These are phyloP conservation scores for Callitettix versicolor DNA, from an alignment of 1,140 invertebrate genomes.

Conservation along the genomic window DNA sequence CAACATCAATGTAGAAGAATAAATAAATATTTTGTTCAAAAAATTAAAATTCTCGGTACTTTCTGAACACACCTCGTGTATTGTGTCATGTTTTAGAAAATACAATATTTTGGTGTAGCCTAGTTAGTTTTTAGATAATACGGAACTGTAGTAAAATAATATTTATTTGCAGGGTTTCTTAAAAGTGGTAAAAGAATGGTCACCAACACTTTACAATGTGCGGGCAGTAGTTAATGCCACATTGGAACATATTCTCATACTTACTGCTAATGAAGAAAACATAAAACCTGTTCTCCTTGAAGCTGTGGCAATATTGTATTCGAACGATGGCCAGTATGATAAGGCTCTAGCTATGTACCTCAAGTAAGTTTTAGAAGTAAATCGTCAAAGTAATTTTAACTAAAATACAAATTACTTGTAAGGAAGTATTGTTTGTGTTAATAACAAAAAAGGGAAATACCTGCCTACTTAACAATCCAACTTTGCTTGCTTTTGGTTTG, in stretches of 20 bases:
- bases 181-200: conserved; percentile 81
- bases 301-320: conserved; percentile 84
- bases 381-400: too few species aligned
- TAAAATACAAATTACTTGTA: too few species aligned
- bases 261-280: conserved; percentile 48
- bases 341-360: conserved; percentile 88
- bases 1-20: too few species aligned
- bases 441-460: too few species aligned
- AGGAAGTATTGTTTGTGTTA: too few species aligned
- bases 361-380: conserved; percentile 45
- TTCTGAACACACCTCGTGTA: too few species aligned
- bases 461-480: too few species aligned
- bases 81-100: neutral
- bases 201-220: conserved; percentile 74
- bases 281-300: conserved; percentile 61
- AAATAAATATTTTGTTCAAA: too few species aligned
- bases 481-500: too few species aligned
- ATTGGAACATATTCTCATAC: conserved; percentile 54
- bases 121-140: too few species aligned
- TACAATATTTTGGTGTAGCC: neutral
- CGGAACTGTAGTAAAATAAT: too few species aligned
- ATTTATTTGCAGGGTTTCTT: conserved; percentile 64
- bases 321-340: conserved; percentile 82
- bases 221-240: conserved; percentile 76
- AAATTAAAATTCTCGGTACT: too few species aligned